Percentiles rank a stretch among this genome's conserved stretches.
phyloP scores from a whole-genome alignment of 2,797 vertebrate genomes.

The Rhinella marina region DNA sequence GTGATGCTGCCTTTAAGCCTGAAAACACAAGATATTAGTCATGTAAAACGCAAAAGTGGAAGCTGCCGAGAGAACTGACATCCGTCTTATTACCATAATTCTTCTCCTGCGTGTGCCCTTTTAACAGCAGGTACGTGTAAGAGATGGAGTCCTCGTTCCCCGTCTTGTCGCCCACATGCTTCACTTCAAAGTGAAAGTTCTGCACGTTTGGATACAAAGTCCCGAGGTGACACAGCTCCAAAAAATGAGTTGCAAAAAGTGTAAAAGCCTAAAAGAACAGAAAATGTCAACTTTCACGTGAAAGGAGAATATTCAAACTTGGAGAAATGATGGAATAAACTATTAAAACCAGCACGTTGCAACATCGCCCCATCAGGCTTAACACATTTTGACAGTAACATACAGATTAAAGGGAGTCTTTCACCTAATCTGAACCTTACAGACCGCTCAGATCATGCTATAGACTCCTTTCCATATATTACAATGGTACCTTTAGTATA shows the following conservation, averaged over 20 bases:
- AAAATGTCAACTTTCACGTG: background rate
- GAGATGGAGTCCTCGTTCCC: conserved; percentile 81
- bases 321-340: no score
- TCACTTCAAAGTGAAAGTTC: conserved; percentile 95
- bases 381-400: no score
- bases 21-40: conserved; percentile 45
- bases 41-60: background rate
- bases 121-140: conserved; percentile 88
- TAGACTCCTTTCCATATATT: no score
- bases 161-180: conserved; percentile 79
- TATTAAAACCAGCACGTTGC: no score
- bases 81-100: conserved; percentile 83
- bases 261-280: conserved; percentile 85
- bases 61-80: background rate
- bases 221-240: conserved; percentile 92
- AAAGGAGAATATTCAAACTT: no score
- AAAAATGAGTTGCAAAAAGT: conserved; percentile 93
- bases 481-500: no score
- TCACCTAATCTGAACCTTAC: no score
- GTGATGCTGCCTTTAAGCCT: conserved; percentile 93
- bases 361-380: no score
- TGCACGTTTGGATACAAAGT: conserved; percentile 91
- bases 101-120: conserved; percentile 89
- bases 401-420: no score
- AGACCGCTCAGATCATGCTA: no score